Base-by-base conservation (phyloP, 1,140 invertebrate species). In the Drosophila ananassae region DNA sequence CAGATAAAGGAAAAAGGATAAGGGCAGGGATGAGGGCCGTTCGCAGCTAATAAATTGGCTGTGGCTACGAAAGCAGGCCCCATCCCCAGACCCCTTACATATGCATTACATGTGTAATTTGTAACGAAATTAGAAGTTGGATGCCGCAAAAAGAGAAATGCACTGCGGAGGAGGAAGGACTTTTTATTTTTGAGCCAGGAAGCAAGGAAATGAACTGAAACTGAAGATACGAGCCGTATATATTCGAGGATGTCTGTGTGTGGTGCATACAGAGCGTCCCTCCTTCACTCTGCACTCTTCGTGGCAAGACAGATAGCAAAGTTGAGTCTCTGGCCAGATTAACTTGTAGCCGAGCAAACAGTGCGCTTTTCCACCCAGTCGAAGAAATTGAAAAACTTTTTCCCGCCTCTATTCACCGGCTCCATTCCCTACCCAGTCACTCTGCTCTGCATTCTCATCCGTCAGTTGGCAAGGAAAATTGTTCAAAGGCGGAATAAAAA, bases 91-190 rank as follows among this genome's bases (percentile, higher is more conserved):
- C 4, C 28, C 51, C 37, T 71, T 85, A 73, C 82, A 87, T 79
- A 89, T 85, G 82, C 83, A 87, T 85, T 85, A 85, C 82, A 85
- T 89, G 83, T 85, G 82, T 85, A 85, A 85, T 85, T 89, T 85
- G 83, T 89, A 78, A 89, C 78, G 59, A 85, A 85, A 85, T 85
- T 85, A 89, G 83, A 85, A 85, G 61, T 85, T 89, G 82, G 80
- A 37, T 52, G 73, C 46, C 50, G 62, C 75, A 61, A 57, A 67
- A 55, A 37, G 63, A 34, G 53, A 37, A 73, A 55, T 50, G 51
- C 37, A 66, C 12, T 57, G 50, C 32, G 12, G 17, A 37, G 60
- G 21, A 48, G 28, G 32, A 50, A 69, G 73, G 79, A 74, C 17
- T 54, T 77, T 56, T 39, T 21, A 28, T 25, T 66, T 58, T 69